A percentile compares a stretch with the other conserved stretches of the same genome.
phyloP scores from a whole-genome alignment of 2,113 vertebrate genomes.

The Chionis minor region DNA sequence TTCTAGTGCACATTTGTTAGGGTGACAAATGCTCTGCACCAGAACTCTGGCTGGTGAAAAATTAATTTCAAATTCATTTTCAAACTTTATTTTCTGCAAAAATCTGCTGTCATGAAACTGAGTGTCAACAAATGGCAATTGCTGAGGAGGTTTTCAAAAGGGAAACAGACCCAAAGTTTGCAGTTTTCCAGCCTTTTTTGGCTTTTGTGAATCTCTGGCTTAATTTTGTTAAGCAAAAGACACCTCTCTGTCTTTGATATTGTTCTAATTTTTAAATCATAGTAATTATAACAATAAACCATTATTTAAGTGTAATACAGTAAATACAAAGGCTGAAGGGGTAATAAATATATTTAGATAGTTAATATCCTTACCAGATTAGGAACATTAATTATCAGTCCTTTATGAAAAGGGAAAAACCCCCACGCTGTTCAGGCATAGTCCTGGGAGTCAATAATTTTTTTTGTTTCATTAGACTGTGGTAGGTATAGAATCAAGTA shows the following conservation, averaged over 20 bases:
- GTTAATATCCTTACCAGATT: not conserved
- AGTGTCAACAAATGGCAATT: not conserved
- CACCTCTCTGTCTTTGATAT: not conserved
- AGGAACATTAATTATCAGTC: not conserved
- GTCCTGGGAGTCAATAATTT: not conserved
- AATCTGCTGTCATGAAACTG: not conserved
- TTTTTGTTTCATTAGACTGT: not conserved
- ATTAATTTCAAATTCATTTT: not conserved
- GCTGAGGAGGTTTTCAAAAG: not conserved
- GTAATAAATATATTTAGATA: not conserved
- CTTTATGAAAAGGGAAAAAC: not conserved
- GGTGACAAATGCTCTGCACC: not conserved
- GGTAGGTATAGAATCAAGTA: not conserved
- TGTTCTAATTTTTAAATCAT: not conserved
- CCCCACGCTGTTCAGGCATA: not conserved
- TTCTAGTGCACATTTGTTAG: not conserved
- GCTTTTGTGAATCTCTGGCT: not conserved
- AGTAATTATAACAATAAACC: not conserved
- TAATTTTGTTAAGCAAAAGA: not conserved
- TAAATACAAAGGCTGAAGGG: not conserved
- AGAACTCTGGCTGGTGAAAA: not conserved
- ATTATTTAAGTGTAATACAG: not conserved
- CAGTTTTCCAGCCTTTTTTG: not conserved
- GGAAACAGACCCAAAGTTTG: not conserved
- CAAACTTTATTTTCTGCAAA: slow-evolving; percentile 18